Evolutionary conservation across 2,797 vertebrate genomes (phyloP).

Genomic region (Ceyx erithaca): DNA sequence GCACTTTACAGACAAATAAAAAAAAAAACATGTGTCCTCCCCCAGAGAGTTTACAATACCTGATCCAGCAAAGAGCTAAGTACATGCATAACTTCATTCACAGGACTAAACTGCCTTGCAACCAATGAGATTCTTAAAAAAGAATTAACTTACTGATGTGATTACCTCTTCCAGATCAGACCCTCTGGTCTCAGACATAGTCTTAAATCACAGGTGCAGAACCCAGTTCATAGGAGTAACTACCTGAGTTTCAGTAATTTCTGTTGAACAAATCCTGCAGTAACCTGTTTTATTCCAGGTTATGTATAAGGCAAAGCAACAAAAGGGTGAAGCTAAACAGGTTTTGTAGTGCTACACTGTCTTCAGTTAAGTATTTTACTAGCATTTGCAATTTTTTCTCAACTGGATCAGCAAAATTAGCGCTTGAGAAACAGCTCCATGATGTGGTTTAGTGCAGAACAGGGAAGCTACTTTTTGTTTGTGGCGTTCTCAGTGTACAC

Average conservation of each 20-base stretch:
- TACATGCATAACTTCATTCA: not conserved
- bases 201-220: not conserved
- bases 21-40: constrained; percentile 20
- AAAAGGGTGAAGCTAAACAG: not conserved
- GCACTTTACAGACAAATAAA: constrained; percentile 71
- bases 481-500: not conserved
- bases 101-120: not conserved
- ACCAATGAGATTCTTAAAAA: not conserved
- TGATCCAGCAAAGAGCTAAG: constrained; percentile 21
- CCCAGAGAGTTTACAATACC: constrained; percentile 48
- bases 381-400: not conserved
- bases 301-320: not conserved
- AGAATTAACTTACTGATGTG: not conserved
- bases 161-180: not conserved
- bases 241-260: not conserved
- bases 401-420: not conserved
- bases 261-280: not conserved
- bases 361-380: not conserved
- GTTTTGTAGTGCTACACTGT: not conserved
- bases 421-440: not conserved
- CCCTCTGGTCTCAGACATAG: not conserved
- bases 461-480: not conserved
- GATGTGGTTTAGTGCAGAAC: rapidly evolving
- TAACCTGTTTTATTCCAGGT: not conserved
- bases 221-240: not conserved